Evolutionary conservation across 2,797 vertebrate genomes (phyloP).

Genomic region (Lagothrix lagotricha): DNA sequence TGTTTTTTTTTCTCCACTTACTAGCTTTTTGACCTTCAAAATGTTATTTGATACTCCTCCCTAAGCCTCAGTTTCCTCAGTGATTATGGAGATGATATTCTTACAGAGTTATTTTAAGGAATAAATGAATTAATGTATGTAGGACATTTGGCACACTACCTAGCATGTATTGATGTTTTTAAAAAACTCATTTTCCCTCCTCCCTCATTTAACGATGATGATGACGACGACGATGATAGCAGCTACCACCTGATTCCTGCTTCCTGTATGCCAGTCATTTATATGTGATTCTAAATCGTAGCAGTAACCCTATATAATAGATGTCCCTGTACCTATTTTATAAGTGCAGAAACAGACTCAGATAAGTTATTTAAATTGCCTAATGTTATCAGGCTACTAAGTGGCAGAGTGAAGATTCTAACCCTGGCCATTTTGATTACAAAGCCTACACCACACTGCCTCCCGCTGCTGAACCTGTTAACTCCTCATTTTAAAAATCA

Average conservation of each 20-base stretch:
- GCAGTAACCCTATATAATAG: background rate
- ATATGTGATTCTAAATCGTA: slow-evolving; percentile 14
- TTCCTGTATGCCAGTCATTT: background rate
- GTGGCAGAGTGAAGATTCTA: background rate
- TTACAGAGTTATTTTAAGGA: background rate
- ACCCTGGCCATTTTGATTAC: background rate
- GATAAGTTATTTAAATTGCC: background rate
- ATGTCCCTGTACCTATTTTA: background rate
- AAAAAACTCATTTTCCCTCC: background rate
- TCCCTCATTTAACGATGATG: background rate
- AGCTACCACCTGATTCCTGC: background rate
- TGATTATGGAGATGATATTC: background rate
- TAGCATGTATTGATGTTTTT: background rate
- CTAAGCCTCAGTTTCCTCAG: background rate
- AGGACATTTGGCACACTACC: background rate
- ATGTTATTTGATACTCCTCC: background rate
- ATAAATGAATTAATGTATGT: background rate
- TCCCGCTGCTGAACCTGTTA: slow-evolving; percentile 7
- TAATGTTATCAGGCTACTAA: slow-evolving; percentile 34
- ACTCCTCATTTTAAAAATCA: slow-evolving; percentile 20
- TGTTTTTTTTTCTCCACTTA: background rate
- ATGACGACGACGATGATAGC: background rate
- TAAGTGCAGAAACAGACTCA: background rate
- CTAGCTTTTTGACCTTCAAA: slow-evolving; percentile 14
- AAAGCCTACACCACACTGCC: background rate